Percentiles rank a stretch among this genome's conserved stretches.
Evolutionary conservation across 2,113 vertebrate species (phyloP).

Genomic region (Stictonetta naevosa): DNA sequence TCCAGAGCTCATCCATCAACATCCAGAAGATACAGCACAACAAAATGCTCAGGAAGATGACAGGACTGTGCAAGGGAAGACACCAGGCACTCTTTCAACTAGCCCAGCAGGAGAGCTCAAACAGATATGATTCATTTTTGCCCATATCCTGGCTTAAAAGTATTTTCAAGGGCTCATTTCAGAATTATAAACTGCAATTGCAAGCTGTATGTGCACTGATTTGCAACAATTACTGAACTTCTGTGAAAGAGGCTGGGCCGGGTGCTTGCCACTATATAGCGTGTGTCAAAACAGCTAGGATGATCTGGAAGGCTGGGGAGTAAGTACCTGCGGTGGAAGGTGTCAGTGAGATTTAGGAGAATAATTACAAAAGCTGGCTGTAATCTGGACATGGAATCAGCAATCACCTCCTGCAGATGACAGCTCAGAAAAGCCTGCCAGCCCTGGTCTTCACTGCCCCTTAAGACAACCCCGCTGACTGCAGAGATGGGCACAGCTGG

Average conservation of each 20-base stretch:
- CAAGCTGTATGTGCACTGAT: background rate
- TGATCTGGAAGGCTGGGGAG: background rate
- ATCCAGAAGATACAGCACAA: background rate
- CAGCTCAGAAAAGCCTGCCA: background rate
- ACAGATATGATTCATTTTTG: background rate
- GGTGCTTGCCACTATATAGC: background rate
- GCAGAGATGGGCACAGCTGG: background rate
- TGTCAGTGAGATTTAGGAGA: background rate
- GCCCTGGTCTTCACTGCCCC: background rate
- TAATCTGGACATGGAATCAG: background rate
- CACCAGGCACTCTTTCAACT: background rate
- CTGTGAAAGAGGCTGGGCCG: background rate
- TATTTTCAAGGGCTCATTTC: background rate
- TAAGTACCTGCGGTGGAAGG: background rate
- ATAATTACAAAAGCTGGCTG: background rate
- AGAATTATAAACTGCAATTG: background rate
- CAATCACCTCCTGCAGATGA: background rate
- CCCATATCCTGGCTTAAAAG: background rate
- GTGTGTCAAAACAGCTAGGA: background rate
- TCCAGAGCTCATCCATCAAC: background rate
- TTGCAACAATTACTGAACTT: background rate
- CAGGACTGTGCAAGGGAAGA: background rate
- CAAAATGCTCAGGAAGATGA: background rate
- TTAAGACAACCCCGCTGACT: background rate
- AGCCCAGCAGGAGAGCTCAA: background rate